Conservation (phyloP, 1,140 invertebrate species). For the Trachelipus rathkii region DNA sequence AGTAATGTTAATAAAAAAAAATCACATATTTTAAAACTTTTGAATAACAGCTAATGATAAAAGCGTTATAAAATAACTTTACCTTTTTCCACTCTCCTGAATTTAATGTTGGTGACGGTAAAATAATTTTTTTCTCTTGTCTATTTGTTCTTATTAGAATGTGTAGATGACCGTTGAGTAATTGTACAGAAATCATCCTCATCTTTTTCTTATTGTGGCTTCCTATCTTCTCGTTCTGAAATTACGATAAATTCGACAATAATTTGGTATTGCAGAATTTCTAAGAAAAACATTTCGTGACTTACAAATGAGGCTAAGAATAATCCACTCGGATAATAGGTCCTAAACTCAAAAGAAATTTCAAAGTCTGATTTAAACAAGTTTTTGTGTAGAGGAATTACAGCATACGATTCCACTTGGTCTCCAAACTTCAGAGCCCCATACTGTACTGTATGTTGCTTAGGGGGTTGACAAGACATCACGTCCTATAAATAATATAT, state of each 20-base stretch:
- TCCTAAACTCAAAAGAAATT: slow-evolving; percentile 76
- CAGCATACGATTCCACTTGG: slow-evolving; percentile 63
- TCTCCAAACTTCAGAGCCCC: slow-evolving; percentile 83
- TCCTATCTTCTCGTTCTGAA: background rate
- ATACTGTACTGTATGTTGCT: slow-evolving; percentile 69
- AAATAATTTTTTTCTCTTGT: slow-evolving; percentile 12
- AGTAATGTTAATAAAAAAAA: too few relatives aligned
- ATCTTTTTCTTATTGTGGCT: background rate
- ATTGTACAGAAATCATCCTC: background rate
- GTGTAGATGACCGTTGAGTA: background rate
- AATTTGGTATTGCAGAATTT: too few relatives aligned
- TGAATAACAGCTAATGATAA: too few relatives aligned
- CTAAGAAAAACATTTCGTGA: background rate
- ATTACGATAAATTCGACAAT: too few relatives aligned
- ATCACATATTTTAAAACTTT: too few relatives aligned
- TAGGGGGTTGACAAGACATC: slow-evolving; percentile 56
- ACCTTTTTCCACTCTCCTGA: slow-evolving; percentile 42
- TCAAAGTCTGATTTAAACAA: slow-evolving; percentile 55
- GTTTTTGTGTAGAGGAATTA: slow-evolving; percentile 64
- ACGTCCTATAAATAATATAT: slow-evolving; percentile 33
- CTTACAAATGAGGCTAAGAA: slow-evolving; percentile 38
- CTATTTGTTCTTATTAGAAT: background rate
- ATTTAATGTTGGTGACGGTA: slow-evolving; percentile 30
- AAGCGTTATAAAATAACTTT: background rate
- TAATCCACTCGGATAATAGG: slow-evolving; percentile 79